These are phyloP conservation scores for Drosophila serrata DNA, from an alignment of 1,140 invertebrate genomes.

Conservation along the genomic window DNA sequence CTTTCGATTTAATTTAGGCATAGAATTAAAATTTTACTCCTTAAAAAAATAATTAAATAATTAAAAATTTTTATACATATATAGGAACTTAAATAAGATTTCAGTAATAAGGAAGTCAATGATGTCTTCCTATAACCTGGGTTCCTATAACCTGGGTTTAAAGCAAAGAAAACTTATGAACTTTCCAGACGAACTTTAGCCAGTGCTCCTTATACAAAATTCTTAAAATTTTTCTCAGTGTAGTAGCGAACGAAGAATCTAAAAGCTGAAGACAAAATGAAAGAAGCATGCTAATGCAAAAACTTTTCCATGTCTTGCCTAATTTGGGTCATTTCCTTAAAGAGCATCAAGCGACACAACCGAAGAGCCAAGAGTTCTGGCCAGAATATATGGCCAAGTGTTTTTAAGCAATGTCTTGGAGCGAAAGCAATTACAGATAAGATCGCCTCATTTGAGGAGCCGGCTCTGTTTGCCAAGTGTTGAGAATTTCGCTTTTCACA, in stretches of 20 bases:
- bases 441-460: constrained; percentile 68
- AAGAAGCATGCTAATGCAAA: constrained; percentile 70
- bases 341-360: constrained; percentile 44
- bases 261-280: constrained; percentile 67
- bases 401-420: constrained; percentile 43
- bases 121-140: too few species aligned
- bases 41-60: too few species aligned
- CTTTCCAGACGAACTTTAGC: neutral
- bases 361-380: constrained; percentile 9
- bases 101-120: too few species aligned
- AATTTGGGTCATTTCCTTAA: constrained; percentile 83
- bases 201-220: too few species aligned
- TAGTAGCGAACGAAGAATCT: neutral
- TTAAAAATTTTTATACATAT: too few species aligned
- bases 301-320: constrained; percentile 63
- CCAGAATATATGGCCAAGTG: constrained; percentile 5
- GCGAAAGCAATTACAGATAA: constrained; percentile 82
- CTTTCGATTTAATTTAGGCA: too few species aligned
- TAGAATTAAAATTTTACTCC: too few species aligned
- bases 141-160: too few species aligned
- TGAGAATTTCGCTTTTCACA: constrained; percentile 79
- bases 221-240: neutral
- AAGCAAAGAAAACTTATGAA: too few species aligned
- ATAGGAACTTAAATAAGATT: too few species aligned
- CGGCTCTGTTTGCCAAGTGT: constrained; percentile 67